Evolutionary conservation across 2,888 invertebrate genomes (phyloP).

Genomic region (Entomobrya proxima): DNA sequence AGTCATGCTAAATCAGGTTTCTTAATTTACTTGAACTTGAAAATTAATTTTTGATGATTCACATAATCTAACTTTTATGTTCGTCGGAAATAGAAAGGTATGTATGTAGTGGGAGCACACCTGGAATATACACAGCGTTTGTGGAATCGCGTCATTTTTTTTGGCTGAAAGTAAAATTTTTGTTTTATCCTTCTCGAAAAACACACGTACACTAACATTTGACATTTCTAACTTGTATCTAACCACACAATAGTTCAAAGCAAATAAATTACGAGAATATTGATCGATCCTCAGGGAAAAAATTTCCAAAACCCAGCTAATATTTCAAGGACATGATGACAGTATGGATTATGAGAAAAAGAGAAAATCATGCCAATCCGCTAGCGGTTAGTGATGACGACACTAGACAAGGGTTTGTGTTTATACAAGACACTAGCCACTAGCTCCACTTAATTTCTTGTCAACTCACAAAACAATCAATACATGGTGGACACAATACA

Average conservation of each 20-base stretch:
- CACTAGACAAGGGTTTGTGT: no score
- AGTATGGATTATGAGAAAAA: neutral
- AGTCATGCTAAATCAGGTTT: neutral
- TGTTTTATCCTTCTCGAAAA: neutral
- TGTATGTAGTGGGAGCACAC: neutral
- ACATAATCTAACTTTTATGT: no score
- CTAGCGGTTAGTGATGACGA: neutral
- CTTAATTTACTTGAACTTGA: neutral
- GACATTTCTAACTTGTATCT: neutral
- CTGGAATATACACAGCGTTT: no score
- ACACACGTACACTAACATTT: neutral
- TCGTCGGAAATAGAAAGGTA: neutral
- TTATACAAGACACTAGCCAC: no score
- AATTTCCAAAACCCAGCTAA: neutral
- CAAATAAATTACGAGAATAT: conserved; percentile 8
- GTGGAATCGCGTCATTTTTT: no score
- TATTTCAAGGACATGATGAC: neutral
- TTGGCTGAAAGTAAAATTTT: no score
- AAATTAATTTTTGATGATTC: neutral
- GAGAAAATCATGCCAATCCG: neutral
- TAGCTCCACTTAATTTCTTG: no score
- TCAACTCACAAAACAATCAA: no score
- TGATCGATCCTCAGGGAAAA: neutral
- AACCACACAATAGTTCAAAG: no score
- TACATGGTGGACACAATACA: no score